Conservation (phyloP, 2,113 vertebrate genomes). For the Festucalex cinctus region DNA sequence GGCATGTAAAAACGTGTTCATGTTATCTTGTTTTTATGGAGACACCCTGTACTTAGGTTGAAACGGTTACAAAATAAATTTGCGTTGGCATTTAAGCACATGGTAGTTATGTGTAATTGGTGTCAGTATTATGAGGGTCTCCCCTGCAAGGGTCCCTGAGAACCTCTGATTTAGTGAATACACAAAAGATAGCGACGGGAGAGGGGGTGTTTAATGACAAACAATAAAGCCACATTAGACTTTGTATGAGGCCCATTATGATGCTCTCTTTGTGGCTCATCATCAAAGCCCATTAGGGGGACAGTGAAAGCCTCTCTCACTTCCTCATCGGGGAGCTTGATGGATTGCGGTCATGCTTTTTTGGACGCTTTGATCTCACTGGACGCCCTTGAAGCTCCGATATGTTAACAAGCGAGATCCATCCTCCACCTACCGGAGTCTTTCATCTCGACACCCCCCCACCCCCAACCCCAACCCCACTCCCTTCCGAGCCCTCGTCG, state of each 20-base stretch:
- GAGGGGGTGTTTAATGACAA: slow-evolving; percentile 46
- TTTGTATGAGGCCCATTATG: slow-evolving; percentile 56
- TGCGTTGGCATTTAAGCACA: background rate
- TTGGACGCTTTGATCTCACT: slow-evolving; percentile 65
- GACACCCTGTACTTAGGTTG: background rate
- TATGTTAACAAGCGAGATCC: slow-evolving; percentile 66
- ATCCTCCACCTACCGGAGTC: slow-evolving; percentile 56
- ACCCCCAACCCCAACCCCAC: slow-evolving; percentile 4
- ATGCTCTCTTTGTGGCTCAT: slow-evolving; percentile 54
- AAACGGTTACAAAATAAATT: background rate
- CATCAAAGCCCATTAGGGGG: slow-evolving; percentile 68
- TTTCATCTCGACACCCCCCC: slow-evolving; percentile 55
- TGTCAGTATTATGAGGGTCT: background rate
- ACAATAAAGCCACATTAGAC: slow-evolving; percentile 58
- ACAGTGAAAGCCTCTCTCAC: slow-evolving; percentile 57
- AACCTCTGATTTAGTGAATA: slow-evolving; percentile 27
- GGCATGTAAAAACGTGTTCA: too few species aligned
- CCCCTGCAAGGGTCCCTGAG: background rate
- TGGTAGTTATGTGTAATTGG: background rate
- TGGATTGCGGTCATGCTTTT: slow-evolving; percentile 64
- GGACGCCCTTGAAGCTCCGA: slow-evolving; percentile 61
- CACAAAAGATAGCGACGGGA: slow-evolving; percentile 40
- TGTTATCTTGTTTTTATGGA: too few species aligned
- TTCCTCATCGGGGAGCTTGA: slow-evolving; percentile 62
- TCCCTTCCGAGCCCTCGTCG: slow-evolving; percentile 54